Percentiles rank a stretch among this genome's conserved stretches.
phyloP scores from a whole-genome alignment of 2,888 invertebrate genomes.

The Tupiocoris notatus region DNA sequence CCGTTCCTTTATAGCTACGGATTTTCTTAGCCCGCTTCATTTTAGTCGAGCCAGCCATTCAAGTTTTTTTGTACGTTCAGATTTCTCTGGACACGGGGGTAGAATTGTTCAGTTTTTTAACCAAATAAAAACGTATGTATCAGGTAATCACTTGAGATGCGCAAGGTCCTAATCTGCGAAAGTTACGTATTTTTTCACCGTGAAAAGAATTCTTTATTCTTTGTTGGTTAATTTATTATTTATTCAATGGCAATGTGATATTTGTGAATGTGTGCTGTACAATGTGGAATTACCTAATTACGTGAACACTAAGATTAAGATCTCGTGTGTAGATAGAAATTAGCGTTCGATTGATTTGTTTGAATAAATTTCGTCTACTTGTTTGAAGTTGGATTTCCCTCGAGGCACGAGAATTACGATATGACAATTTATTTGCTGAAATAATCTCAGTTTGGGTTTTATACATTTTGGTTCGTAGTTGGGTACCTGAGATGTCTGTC shows the following conservation, averaged over 20 bases:
- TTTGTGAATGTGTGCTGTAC: slow-evolving; percentile 15
- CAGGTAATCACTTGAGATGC: neutral
- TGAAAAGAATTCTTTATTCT: slow-evolving; percentile 8
- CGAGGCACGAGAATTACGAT: too few relatives aligned
- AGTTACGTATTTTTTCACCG: neutral
- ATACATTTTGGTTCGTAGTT: too few relatives aligned
- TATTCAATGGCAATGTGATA: slow-evolving; percentile 26
- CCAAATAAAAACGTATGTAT: neutral
- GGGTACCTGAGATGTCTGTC: too few relatives aligned
- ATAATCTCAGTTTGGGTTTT: too few relatives aligned
- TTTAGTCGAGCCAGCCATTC: neutral
- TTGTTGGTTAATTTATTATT: slow-evolving; percentile 20
- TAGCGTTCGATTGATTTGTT: slow-evolving; percentile 13
- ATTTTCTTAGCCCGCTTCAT: neutral
- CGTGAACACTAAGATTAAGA: neutral
- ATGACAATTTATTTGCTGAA: too few relatives aligned
- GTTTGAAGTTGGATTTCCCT: neutral
- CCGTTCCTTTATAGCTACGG: too few relatives aligned
- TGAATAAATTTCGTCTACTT: neutral
- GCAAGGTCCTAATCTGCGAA: neutral
- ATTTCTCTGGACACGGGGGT: neutral
- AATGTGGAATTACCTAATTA: too few relatives aligned
- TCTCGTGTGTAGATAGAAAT: slow-evolving; percentile 13
- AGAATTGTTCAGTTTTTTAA: neutral
- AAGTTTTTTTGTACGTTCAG: neutral